Base-by-base conservation (phyloP, 2,113 vertebrate species). In the Syrmaticus mikado region DNA sequence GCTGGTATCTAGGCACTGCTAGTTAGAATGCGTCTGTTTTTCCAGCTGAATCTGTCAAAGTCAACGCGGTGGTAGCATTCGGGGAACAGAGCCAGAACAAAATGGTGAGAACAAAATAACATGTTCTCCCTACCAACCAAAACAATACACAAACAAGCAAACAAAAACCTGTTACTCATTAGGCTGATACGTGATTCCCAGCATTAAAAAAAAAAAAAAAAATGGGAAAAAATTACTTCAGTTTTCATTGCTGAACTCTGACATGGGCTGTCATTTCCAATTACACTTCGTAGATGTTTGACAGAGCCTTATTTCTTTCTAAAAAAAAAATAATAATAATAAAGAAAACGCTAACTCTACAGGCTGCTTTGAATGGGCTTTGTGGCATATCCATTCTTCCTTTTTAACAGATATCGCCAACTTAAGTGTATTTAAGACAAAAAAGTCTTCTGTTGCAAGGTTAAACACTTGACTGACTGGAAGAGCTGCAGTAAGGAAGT, bases 81-180 rank as follows among this genome's bases (percentile, higher is more conserved):
- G 43, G 86, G 84, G 52, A 84, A 25, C 4, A 1, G 17, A 94
- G 64, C 61, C 79, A 91, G 78, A 24, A 77, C 18, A 73, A 94
- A 90, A 93, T 78, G 71, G 64, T 90, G 83, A 96, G 86, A 92
- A 94, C 89, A 96, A 96, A 92, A 82, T 86, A 87, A 74, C 28
- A 28, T 2, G 11, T 81, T 60, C 89, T 96, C 87, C 89, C 55
- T 96, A 95, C 91, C 95, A 96, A 95, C 91, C 70, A 85, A 95
- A 93, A 67, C 73, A 92, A 36, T 86, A 53, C 30, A 66, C 70
- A 96, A 96, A 95, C 90, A 96, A 94, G 85, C 84, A 96, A 96
- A 93, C 81, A 96, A 94, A 75, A 92, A 68, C 36, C 87, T 91
- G 72, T 81, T 96, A 77, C 34, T 86, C 82, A 77, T 95, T 96